Base-by-base conservation (phyloP, 1,140 invertebrate genomes). In the Penaeus japonicus region DNA sequence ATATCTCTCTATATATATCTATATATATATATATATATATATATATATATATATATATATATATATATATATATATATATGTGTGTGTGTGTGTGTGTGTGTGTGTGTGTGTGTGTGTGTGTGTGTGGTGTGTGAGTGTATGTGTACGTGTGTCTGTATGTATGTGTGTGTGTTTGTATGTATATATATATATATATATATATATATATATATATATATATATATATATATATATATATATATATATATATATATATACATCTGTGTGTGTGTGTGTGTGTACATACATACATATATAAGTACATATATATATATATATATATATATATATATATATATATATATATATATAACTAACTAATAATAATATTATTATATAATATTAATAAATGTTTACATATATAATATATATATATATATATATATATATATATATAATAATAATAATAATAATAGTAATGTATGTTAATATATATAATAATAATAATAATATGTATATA, bases 391-490 rank as follows among this genome's bases (percentile, higher is more conserved):
- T n/a, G n/a, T n/a, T n/a, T 59, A 59, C 57, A 59, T 59, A 59
- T 59, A 59, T n/a, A 59, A n/a, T 78, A 78, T 78, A 78, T 39
- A 78, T 78, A 78, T 78, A 78, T 39, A 78, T 78, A 78, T 78
- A 78, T 10, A 78, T n/a, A n/a, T n/a, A n/a, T n/a, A n/a, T n/a
- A n/a, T n/a, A n/a, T n/a, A n/a, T n/a, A n/a, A n/a, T n/a, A n/a
- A n/a, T n/a, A n/a, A n/a, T n/a, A n/a, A n/a, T n/a, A n/a, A n/a
- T n/a, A n/a, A n/a, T n/a, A n/a, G n/a, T n/a, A n/a, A 59, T 59
- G n/a, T 59, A 59, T 59, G n/a, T n/a, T 17, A 17, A 59, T n/a
- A 59, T 59, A 59, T 59, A n/a, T n/a, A n/a, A n/a, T n/a, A n/a
- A n/a, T n/a, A n/a, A n/a, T n/a, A n/a, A n/a, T n/a, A n/a, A n/a